Evolutionary conservation across 2,888 invertebrate genomes (phyloP).

Genomic region (Argyra leucocephala): DNA sequence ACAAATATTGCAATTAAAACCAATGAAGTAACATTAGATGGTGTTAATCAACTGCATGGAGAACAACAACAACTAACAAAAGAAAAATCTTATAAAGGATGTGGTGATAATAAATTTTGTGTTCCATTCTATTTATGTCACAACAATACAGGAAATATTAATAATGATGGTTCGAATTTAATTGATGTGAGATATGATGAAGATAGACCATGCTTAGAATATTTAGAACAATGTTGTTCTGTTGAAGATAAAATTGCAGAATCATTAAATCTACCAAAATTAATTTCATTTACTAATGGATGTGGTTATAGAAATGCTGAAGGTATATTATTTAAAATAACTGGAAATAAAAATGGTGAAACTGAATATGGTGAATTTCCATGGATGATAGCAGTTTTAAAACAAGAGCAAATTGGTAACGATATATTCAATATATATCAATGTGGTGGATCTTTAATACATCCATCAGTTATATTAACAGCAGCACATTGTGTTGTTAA

Average conservation of each 20-base stretch:
- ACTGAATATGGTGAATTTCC: slow-evolving; percentile 57
- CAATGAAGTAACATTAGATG: too few relatives aligned
- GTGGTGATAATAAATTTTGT: slow-evolving; percentile 40
- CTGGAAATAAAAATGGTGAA: too few relatives aligned
- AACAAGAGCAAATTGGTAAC: slow-evolving; percentile 45
- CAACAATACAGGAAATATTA: slow-evolving; percentile 47
- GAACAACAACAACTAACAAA: too few relatives aligned
- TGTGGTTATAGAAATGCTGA: too few relatives aligned
- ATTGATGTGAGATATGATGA: slow-evolving; percentile 59
- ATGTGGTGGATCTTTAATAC: slow-evolving; percentile 73
- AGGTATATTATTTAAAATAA: too few relatives aligned
- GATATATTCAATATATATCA: slow-evolving; percentile 53
- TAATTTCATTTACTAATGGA: too few relatives aligned
- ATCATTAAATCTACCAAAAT: too few relatives aligned
- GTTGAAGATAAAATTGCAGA: slow-evolving; percentile 18
- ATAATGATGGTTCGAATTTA: slow-evolving; percentile 56
- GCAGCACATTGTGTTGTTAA: slow-evolving; percentile 58
- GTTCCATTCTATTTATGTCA: slow-evolving; percentile 65
- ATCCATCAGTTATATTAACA: slow-evolving; percentile 61
- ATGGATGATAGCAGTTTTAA: slow-evolving; percentile 66
- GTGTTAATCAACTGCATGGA: too few relatives aligned
- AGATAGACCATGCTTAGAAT: slow-evolving; percentile 11
- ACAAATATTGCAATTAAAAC: too few relatives aligned
- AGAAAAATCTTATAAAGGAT: too few relatives aligned
- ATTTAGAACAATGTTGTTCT: slow-evolving; percentile 23